Evolutionary conservation across 2,797 vertebrate species (phyloP), one percentile per base, ranked within the genome.

Genomic region (Spondyliosoma cantharus): DNA sequence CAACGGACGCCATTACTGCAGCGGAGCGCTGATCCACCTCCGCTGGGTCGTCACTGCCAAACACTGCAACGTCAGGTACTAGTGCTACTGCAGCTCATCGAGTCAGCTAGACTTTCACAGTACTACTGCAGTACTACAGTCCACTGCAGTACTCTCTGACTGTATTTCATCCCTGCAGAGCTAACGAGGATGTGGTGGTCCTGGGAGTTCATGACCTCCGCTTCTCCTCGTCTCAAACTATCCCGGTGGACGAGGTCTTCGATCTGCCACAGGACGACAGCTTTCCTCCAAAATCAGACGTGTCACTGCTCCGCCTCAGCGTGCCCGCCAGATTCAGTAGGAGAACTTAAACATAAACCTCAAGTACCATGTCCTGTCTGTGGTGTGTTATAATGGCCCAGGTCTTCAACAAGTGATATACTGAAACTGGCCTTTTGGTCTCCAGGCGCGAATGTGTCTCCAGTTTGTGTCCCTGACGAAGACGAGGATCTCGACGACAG

Each of bases 1-100:
- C 2, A 27, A 74, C 0, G 87, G 89, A 2, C 48, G 0, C 11
- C 93, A 95, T 75, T 94, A 92, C 90, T 95, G 95, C 83, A 95
- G 94, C 1, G 94, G 93, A 0, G 65, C 72, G 0, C 85, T 94
- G 22, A 71, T 95, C 73, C 82, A 92, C 60, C 82, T 27, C 1
- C 80, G n/a, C 57, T 95, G 94, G 94, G 92, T 94, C 0, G 45
- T 95, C 20, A 74, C 91, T 0, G 81, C 94, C 0, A 81, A 73
- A 2, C 91, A 92, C 89, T 95, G 94, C 72, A 22, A 52, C 0
- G 72, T 73, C 82, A 91, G 82, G 94, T 94, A 74, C 7, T 8
- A 5, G 1, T 7, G 6, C 32, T 8, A 6, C 32, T 53, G 22
- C 50, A 22, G n/a, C 43, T 45, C 14, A 13, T 15, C 14, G 32